Evolutionary conservation across 2,888 invertebrate species (phyloP).

Genomic region (Pterostichus madidus): DNA sequence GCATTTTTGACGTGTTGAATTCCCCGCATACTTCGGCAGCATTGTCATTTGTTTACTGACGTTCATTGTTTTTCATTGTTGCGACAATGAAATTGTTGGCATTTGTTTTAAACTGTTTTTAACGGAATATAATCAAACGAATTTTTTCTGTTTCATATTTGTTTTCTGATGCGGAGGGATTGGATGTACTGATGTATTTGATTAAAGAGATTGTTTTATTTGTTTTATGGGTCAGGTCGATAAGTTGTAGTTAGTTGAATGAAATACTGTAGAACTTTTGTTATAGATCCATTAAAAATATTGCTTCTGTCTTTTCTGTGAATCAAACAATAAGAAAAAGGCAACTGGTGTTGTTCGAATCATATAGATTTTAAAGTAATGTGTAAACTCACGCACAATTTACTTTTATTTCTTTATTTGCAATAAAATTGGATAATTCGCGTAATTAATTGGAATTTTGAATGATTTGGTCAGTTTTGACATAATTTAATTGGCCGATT

Average conservation of each 20-base stretch:
- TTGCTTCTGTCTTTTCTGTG: neutral
- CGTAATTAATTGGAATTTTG: too few relatives aligned
- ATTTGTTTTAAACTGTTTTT: conserved; percentile 7
- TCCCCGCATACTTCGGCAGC: conserved; percentile 45
- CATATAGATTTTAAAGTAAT: neutral
- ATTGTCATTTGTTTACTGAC: conserved; percentile 44
- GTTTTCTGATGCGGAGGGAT: neutral
- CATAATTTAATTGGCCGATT: neutral
- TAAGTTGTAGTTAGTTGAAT: conserved; percentile 1
- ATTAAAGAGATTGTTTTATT: neutral
- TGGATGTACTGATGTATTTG: neutral
- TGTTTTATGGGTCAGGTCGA: conserved; percentile 2
- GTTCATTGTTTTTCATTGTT: conserved; percentile 47
- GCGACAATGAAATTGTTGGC: conserved; percentile 25
- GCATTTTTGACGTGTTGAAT: conserved; percentile 54
- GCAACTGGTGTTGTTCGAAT: neutral
- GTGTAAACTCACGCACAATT: too few relatives aligned
- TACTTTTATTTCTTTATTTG: too few relatives aligned
- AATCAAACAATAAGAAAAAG: neutral
- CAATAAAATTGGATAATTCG: too few relatives aligned
- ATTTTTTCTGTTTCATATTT: conserved; percentile 1
- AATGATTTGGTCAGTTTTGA: neutral
- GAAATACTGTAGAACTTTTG: conserved; percentile 5
- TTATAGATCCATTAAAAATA: conserved; percentile 25
- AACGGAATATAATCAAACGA: neutral